These are phyloP conservation scores for Thera obeliscata DNA, from an alignment of 2,888 invertebrate genomes.

Conservation along the genomic window DNA sequence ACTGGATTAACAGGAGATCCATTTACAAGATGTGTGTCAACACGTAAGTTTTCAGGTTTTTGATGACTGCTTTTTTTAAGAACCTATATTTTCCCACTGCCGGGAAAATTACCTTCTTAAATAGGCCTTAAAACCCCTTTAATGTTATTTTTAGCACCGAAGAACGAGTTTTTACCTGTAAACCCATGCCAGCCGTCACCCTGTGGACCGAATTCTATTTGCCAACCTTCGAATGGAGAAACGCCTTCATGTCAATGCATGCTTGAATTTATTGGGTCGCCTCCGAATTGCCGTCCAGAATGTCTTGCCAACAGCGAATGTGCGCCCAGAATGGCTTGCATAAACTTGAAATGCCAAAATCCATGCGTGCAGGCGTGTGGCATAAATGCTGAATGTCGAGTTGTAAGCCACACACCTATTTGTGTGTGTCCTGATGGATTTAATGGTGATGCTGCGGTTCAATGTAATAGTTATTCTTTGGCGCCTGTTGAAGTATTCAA, in stretches of 20 bases:
- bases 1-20: constrained; percentile 88
- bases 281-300: constrained; percentile 90
- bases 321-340: constrained; percentile 87
- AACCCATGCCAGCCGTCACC: constrained; percentile 90
- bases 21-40: constrained; percentile 84
- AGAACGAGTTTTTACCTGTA: constrained; percentile 57
- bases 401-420: constrained; percentile 89
- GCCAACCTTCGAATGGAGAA: constrained; percentile 80
- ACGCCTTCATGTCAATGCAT: constrained; percentile 89
- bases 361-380: constrained; percentile 91
- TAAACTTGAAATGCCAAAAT: constrained; percentile 90
- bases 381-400: constrained; percentile 89
- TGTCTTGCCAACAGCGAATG: constrained; percentile 90
- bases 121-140: no score
- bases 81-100: no score
- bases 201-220: constrained; percentile 89
- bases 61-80: constrained; percentile 42
- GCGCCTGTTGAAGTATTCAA: constrained; percentile 64
- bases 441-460: constrained; percentile 90
- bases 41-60: constrained; percentile 67
- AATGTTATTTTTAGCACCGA: constrained; percentile 53
- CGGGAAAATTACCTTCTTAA: no score
- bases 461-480: constrained; percentile 76
- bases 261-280: constrained; percentile 87
- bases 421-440: constrained; percentile 88